phyloP scores from a whole-genome alignment of 1,140 invertebrate species.

The Pseudomyrmex concolor region DNA sequence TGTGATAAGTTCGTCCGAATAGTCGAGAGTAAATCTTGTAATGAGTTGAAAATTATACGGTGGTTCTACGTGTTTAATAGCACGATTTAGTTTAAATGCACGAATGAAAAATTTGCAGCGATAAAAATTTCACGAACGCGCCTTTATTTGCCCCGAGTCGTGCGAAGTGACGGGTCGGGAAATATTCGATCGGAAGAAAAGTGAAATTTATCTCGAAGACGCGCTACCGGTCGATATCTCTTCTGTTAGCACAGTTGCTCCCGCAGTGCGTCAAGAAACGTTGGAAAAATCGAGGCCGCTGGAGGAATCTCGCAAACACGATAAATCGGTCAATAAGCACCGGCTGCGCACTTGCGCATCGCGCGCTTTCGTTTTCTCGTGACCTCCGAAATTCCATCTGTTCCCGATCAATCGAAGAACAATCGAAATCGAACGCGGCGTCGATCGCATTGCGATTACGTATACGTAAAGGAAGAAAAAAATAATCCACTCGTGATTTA shows the following conservation, averaged over 20 bases:
- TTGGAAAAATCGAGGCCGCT: slow-evolving; percentile 42
- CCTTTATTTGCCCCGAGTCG: not conserved
- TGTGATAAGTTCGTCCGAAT: not conserved
- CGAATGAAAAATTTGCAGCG: not conserved
- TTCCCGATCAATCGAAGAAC: not conserved
- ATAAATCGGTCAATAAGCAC: slow-evolving; percentile 41
- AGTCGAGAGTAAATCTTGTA: slow-evolving; percentile 1
- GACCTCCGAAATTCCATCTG: slow-evolving; percentile 22
- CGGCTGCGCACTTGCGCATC: slow-evolving; percentile 16
- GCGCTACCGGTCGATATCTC: slow-evolving; percentile 23
- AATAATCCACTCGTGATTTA: slow-evolving; percentile 1
- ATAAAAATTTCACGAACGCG: not conserved
- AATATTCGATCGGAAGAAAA: slow-evolving; percentile 37
- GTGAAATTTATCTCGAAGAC: slow-evolving; percentile 20
- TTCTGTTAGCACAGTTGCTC: slow-evolving; percentile 49
- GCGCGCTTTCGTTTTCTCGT: slow-evolving; percentile 31
- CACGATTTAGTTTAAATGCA: not conserved
- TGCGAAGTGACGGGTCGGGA: not conserved
- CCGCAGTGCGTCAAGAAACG: not conserved
- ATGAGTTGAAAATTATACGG: not conserved
- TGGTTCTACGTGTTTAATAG: not conserved
- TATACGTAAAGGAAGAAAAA: not conserved
- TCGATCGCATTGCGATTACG: not conserved
- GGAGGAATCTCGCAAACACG: slow-evolving; percentile 37
- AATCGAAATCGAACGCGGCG: not conserved